Evolutionary conservation across 1,140 invertebrate genomes (phyloP), one percentile per base, ranked within the genome.

Genomic region (Zaprionus camerounensis): DNA sequence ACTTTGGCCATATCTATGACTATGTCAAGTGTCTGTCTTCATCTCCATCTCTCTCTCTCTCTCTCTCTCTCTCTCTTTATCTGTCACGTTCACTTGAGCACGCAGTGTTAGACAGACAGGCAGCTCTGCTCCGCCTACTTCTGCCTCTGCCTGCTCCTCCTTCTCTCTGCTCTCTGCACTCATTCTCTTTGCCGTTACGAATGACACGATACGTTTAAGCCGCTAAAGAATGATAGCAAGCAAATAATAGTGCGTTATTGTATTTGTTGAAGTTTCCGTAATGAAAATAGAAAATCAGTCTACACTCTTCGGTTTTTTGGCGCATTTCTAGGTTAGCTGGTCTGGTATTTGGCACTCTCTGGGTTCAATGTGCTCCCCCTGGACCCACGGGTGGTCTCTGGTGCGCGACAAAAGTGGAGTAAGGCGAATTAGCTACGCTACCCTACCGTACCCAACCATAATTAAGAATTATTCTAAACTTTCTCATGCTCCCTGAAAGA

Each of bases 301-400:
- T n/a, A n/a, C 31, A 34, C 31, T 28, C 34, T 24, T n/a, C 15
- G 28, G 46, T 68, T 49, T 44, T 38, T 51, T 34, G 20, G 38
- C 9, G 44, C 46, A 51, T 77, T 81, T 78, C 74, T 81, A 53
- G 80, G 80, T 81, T 78, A 81, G 69, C 69, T 82, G 80, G 53
- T 38, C 31, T 73, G 67, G 73, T 82, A 82, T 81, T 82, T 68
- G 79, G 79, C 68, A 80, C 77, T 74, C 70, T 68, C 31, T 74
- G 63, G 76, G 63, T 20, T 51, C 46, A 51, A 24, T 51, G 17
- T 24, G 46, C 46, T n/a, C 41, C n/a, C n/a, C 22, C 41, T 51
- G 67, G 46, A 46, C 38, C 5, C 41, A 38, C 49, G 57, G 68
- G 68, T 63, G 68, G 58, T 53, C 55, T 26, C 26, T 22, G 51